Percentiles rank a stretch among this genome's conserved stretches.
These are phyloP conservation scores for Dryobotodes eremita DNA, from an alignment of 2,888 invertebrate species.

Conservation along the genomic window DNA sequence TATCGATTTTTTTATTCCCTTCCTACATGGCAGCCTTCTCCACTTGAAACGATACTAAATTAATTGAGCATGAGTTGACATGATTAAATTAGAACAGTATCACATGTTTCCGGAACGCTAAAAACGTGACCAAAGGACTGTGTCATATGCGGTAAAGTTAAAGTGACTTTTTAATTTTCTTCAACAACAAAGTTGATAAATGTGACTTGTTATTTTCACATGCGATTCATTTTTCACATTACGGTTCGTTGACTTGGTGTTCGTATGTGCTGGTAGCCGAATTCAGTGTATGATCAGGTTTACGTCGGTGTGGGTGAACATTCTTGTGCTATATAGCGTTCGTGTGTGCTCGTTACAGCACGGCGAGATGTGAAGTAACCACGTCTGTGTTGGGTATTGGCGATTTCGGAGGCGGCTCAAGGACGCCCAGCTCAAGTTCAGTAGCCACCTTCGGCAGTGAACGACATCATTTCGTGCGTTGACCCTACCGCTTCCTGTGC, in stretches of 20 bases:
- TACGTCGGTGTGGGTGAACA: slow-evolving; percentile 75
- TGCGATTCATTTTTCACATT: slow-evolving; percentile 72
- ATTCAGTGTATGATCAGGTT: slow-evolving; percentile 58
- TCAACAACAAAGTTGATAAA: slow-evolving; percentile 27
- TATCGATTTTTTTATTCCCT: slow-evolving; percentile 29
- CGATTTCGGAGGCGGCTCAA: slow-evolving; percentile 86
- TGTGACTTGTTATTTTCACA: slow-evolving; percentile 59
- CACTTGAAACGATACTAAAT: slow-evolving; percentile 10
- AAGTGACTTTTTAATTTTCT: slow-evolving; percentile 41
- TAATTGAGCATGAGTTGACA: slow-evolving; percentile 27
- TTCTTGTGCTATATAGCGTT: slow-evolving; percentile 71
- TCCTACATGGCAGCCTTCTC: slow-evolving; percentile 13
- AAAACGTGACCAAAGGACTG: slow-evolving; percentile 41
- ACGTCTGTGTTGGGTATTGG: slow-evolving; percentile 81
- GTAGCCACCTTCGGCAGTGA: slow-evolving; percentile 88
- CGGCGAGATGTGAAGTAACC: slow-evolving; percentile 67
- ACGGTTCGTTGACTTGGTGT: slow-evolving; percentile 77
- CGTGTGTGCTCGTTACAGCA: slow-evolving; percentile 74
- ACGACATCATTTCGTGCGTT: slow-evolving; percentile 89
- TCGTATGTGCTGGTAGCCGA: slow-evolving; percentile 72
- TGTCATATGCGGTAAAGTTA: slow-evolving; percentile 13
- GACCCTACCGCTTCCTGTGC: slow-evolving; percentile 87
- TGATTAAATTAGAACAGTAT: slow-evolving; percentile 45
- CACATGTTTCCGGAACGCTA: slow-evolving; percentile 38
- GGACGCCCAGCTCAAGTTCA: slow-evolving; percentile 88